Percentiles rank a stretch among this genome's conserved stretches.
Conservation (phyloP, 2,113 vertebrate genomes). For the Nymphicus hollandicus region DNA sequence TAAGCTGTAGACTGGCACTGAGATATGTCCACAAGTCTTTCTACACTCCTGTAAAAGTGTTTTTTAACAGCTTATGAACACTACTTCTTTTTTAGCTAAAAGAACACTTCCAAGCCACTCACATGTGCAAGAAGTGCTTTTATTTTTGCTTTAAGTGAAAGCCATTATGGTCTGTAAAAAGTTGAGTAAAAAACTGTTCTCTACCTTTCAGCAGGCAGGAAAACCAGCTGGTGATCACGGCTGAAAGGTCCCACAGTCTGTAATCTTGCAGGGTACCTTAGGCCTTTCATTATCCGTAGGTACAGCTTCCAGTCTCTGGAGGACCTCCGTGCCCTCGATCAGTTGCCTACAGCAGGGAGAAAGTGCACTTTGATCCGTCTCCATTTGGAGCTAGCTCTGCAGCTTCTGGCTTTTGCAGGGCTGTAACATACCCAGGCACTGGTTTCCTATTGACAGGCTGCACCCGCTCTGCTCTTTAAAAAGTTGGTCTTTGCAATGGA, state of each 20-base stretch:
- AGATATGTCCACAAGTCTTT: neutral
- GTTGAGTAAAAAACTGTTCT: neutral
- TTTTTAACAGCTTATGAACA: neutral
- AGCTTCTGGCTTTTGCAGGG: neutral
- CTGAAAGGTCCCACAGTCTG: slow-evolving; percentile 76
- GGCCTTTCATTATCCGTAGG: slow-evolving; percentile 83
- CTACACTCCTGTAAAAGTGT: neutral
- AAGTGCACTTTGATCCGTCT: neutral
- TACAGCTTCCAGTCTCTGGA: slow-evolving; percentile 78
- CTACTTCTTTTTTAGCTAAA: neutral
- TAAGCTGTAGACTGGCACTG: neutral
- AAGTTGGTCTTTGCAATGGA: neutral
- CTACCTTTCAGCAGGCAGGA: neutral
- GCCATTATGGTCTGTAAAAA: neutral
- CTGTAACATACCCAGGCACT: neutral
- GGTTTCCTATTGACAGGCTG: neutral
- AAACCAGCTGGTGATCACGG: neutral
- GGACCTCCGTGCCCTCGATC: slow-evolving; percentile 82
- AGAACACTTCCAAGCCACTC: neutral
- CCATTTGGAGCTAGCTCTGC: neutral
- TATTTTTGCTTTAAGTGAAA: neutral
- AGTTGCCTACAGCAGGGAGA: slow-evolving; percentile 72
- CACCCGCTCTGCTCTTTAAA: neutral
- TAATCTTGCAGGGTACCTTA: slow-evolving; percentile 72
- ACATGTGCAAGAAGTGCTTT: neutral